These are phyloP conservation scores for Drymodes brunneopygia DNA, from an alignment of 2,113 vertebrate genomes.

Conservation along the genomic window DNA sequence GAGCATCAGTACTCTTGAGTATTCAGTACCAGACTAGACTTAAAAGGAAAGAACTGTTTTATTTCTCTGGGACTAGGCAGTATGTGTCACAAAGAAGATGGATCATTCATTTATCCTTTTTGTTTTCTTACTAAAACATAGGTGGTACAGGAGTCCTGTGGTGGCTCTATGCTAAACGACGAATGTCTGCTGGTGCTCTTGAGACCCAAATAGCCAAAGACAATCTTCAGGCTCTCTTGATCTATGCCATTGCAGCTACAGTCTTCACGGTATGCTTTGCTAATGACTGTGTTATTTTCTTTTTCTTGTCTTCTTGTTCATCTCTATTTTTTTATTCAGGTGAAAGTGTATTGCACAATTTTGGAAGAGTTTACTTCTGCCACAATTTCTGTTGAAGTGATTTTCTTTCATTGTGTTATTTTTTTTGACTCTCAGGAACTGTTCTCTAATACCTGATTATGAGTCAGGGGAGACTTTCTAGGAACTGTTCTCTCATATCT, in stretches of 20 bases:
- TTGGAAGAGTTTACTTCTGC: not conserved
- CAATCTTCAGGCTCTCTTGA: slow-evolving; percentile 85
- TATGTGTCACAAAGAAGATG: not conserved
- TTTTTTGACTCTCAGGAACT: not conserved
- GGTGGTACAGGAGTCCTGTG: slow-evolving; percentile 93
- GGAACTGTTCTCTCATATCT: not conserved
- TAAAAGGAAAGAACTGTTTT: not conserved
- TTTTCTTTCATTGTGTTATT: not conserved
- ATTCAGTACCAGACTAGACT: not conserved
- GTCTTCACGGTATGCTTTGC: slow-evolving; percentile 84
- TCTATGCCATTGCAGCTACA: slow-evolving; percentile 90
- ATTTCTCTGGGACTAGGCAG: not conserved
- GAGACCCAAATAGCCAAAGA: slow-evolving; percentile 79
- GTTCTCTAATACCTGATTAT: not conserved
- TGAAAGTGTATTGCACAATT: not conserved
- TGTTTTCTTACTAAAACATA: slow-evolving; percentile 27
- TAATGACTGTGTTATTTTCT: not conserved
- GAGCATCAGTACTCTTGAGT: not conserved
- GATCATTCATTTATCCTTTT: not conserved
- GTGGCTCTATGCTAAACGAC: slow-evolving; percentile 94
- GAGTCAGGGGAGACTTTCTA: not conserved
- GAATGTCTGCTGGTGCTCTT: slow-evolving; percentile 72
- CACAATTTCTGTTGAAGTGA: not conserved
- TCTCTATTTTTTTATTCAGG: not conserved
- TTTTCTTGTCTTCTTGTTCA: not conserved